Evolutionary conservation across 2,797 vertebrate species (phyloP), one percentile per base, ranked within the genome.

Genomic region (Eulemur coronatus): DNA sequence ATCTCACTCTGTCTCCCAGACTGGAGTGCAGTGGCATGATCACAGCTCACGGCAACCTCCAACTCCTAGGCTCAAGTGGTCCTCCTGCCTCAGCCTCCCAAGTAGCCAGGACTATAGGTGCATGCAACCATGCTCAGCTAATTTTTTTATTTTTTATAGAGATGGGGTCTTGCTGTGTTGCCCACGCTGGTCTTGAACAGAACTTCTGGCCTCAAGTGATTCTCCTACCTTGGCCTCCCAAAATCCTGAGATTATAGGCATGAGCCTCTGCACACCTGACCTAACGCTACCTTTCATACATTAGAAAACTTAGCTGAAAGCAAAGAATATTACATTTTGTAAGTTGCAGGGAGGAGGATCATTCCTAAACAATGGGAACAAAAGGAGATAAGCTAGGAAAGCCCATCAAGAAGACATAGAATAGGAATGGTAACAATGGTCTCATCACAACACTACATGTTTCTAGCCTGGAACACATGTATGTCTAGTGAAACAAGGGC

Each of bases 221-320:
- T 33, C 33, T n/a, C 15, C 33, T 17, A 7, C 17, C 33, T 65
- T 33, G 33, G 63, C 63, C 63, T 65, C 33, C 63, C 63, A 65
- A 65, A 65, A 7, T 65, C 7, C 63, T 65, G 17, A 15, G 15
- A n/a, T 65, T n/a, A 18, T 1, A 65, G 63, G 33, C 33, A 18
- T n/a, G 4, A 65, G 33, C 15, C 63, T n/a, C 75, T 41, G 18
- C 22, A 57, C 55, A 57, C 22, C 55, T 57, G 22, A 22, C 55
- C 55, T 24, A 57, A 57, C 24, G 55, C 22, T 57, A 57, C 55
- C 22, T 57, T 57, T 57, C 55, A 86, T 67, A 84, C 35, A 75
- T 85, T 85, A 94, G 84, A 92, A 94, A 94, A 89, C 4, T 84
- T 79, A 89, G 59, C 79, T 88, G 46, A 92, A 30, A 91, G 69